Evolutionary conservation across 2,797 vertebrate genomes (phyloP).

Genomic region (Sus cebifrons): DNA sequence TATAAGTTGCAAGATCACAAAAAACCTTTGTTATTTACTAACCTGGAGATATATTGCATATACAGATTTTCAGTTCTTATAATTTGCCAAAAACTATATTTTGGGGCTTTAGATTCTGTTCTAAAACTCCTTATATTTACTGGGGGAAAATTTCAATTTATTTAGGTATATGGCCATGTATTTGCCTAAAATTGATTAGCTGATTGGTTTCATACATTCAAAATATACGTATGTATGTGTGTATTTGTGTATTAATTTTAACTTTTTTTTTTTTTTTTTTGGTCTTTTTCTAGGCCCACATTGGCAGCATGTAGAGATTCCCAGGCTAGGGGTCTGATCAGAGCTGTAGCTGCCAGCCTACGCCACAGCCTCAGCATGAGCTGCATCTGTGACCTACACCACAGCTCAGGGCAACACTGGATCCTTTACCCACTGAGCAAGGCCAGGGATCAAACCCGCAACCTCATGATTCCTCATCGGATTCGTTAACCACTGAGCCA

Average conservation of each 20-base stretch:
- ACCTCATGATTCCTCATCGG: too few species aligned
- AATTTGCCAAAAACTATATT: conserved; percentile 14
- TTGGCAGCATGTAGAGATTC: too few species aligned
- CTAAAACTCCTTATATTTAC: background rate
- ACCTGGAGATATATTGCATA: background rate
- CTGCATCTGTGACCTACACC: too few species aligned
- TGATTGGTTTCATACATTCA: conserved; percentile 42
- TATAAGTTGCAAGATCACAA: background rate
- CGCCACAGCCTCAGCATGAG: too few species aligned
- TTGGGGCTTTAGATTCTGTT: conserved; percentile 30
- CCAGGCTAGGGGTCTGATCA: too few species aligned
- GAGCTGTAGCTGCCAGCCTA: too few species aligned
- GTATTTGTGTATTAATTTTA: background rate
- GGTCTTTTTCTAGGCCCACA: too few species aligned
- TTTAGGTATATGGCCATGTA: background rate
- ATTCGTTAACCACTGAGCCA: too few species aligned
- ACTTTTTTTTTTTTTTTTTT: too few species aligned
- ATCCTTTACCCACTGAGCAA: too few species aligned
- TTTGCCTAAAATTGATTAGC: conserved; percentile 9
- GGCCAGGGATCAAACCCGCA: too few species aligned
- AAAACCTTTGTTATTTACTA: conserved; percentile 9
- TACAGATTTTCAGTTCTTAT: background rate
- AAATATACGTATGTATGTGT: background rate
- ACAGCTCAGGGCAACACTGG: too few species aligned
- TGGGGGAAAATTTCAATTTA: background rate